Evolutionary conservation across 2,797 vertebrate genomes (phyloP).

Genomic region (Gephyroberyx darwinii): DNA sequence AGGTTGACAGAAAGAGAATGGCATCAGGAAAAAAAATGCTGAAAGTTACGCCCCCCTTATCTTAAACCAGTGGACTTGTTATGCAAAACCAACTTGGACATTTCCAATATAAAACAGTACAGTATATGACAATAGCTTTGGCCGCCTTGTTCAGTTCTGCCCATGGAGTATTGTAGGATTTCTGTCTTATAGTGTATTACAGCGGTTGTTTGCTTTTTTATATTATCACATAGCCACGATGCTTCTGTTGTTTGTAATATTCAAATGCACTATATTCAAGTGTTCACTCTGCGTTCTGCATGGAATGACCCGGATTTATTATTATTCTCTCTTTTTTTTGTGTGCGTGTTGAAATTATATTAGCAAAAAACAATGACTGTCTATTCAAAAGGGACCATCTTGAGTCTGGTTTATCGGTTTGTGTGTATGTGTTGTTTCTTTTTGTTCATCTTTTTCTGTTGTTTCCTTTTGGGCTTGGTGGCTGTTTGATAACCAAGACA

Average conservation of each 20-base stretch:
- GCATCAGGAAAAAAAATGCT: neutral
- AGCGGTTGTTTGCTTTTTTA: slow-evolving; percentile 42
- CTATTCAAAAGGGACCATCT: slow-evolving; percentile 71
- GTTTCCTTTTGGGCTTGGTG: slow-evolving; percentile 38
- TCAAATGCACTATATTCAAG: slow-evolving; percentile 66
- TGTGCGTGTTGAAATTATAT: slow-evolving; percentile 62
- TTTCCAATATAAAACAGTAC: slow-evolving; percentile 18
- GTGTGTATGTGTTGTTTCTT: slow-evolving; percentile 43
- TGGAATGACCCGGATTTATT: slow-evolving; percentile 63
- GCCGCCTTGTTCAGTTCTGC: slow-evolving; percentile 43
- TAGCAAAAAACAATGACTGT: slow-evolving; percentile 33
- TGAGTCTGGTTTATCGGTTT: slow-evolving; percentile 56
- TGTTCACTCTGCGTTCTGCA: slow-evolving; percentile 68
- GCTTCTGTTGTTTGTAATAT: slow-evolving; percentile 64
- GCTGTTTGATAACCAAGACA: slow-evolving; percentile 43
- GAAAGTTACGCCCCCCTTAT: neutral
- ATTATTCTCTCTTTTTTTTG: slow-evolving; percentile 30
- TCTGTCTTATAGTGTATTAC: slow-evolving; percentile 34
- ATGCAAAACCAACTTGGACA: slow-evolving; percentile 38
- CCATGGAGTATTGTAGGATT: slow-evolving; percentile 42
- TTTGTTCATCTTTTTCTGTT: slow-evolving; percentile 32
- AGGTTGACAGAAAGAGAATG: slow-evolving; percentile 16
- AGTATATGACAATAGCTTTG: slow-evolving; percentile 38
- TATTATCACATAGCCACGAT: slow-evolving; percentile 57
- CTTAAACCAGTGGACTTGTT: slow-evolving; percentile 26